phyloP scores from a whole-genome alignment of 2,797 vertebrate species.

The Manis pentadactyla region DNA sequence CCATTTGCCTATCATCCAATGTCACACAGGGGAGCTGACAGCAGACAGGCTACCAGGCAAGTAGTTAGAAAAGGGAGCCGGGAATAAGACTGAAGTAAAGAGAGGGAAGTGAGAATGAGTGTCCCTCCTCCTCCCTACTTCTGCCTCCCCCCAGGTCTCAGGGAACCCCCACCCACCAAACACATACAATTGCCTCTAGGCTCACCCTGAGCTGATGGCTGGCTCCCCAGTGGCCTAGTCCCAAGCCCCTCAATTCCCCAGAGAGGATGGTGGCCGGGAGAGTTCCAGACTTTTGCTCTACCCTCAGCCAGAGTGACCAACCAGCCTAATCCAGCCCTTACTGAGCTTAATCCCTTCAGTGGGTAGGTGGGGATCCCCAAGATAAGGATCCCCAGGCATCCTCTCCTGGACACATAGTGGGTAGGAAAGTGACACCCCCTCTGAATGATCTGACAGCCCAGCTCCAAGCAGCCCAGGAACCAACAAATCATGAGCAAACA shows the following conservation, averaged over 20 bases:
- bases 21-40: constrained; percentile 52
- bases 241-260: not conserved
- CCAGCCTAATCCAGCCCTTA: not conserved
- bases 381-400: not conserved
- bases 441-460: not conserved
- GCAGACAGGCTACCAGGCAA: constrained; percentile 23
- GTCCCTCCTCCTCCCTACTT: not conserved
- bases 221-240: not conserved
- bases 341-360: not conserved
- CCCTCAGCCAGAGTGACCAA: not conserved
- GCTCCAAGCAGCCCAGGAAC: not conserved
- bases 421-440: not conserved
- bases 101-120: constrained; percentile 49
- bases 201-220: not conserved
- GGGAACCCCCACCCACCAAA: not conserved
- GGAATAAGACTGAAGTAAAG: not conserved
- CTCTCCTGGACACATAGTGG: not conserved
- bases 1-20: not conserved
- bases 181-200: not conserved
- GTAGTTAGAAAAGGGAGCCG: not conserved
- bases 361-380: not conserved
- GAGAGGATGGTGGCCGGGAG: not conserved
- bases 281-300: constrained; percentile 29
- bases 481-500: not conserved
- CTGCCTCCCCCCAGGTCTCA: not conserved